phyloP scores from a whole-genome alignment of 1,140 invertebrate species.

The Harlomillsia oculata region DNA sequence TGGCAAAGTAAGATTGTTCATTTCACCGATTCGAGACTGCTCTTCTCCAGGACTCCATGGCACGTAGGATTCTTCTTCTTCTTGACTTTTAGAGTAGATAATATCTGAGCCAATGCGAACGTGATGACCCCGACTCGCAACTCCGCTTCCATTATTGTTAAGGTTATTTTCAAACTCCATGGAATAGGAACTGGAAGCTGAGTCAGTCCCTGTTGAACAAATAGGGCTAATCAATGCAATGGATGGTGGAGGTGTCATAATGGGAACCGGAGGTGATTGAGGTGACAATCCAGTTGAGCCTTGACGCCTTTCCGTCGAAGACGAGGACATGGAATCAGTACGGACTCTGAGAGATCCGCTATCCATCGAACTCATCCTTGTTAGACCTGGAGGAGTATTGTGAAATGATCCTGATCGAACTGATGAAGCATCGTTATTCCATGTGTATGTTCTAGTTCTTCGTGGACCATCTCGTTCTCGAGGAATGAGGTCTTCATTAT shows the following conservation, averaged over 20 bases:
- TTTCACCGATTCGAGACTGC: background rate
- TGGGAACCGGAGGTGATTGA: slow-evolving; percentile 25
- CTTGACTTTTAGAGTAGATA: slow-evolving; percentile 36
- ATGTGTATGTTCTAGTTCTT: slow-evolving; percentile 66
- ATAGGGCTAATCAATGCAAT: slow-evolving; percentile 22
- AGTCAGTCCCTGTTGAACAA: slow-evolving; percentile 28
- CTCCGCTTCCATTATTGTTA: slow-evolving; percentile 19
- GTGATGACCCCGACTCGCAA: background rate
- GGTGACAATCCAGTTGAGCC: slow-evolving; percentile 15
- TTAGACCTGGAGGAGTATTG: slow-evolving; percentile 35
- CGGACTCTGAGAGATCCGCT: slow-evolving; percentile 7
- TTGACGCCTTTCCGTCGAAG: background rate
- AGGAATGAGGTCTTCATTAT: slow-evolving; percentile 36
- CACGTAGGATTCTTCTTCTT: slow-evolving; percentile 52
- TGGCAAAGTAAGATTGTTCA: slow-evolving; percentile 11
- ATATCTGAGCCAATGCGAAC: slow-evolving; percentile 3
- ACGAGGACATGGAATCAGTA: slow-evolving; percentile 26
- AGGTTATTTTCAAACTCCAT: slow-evolving; percentile 49
- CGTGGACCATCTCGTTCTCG: slow-evolving; percentile 49
- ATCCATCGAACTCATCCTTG: slow-evolving; percentile 22
- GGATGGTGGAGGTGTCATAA: slow-evolving; percentile 12
- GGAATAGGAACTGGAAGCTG: slow-evolving; percentile 50
- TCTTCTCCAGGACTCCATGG: slow-evolving; percentile 41
- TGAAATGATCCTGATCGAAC: slow-evolving; percentile 18
- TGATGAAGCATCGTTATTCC: slow-evolving; percentile 48